Percentiles rank a stretch among this genome's conserved stretches.
Conservation (phyloP, 2,888 invertebrate genomes). For the Drosophila algonquin region DNA sequence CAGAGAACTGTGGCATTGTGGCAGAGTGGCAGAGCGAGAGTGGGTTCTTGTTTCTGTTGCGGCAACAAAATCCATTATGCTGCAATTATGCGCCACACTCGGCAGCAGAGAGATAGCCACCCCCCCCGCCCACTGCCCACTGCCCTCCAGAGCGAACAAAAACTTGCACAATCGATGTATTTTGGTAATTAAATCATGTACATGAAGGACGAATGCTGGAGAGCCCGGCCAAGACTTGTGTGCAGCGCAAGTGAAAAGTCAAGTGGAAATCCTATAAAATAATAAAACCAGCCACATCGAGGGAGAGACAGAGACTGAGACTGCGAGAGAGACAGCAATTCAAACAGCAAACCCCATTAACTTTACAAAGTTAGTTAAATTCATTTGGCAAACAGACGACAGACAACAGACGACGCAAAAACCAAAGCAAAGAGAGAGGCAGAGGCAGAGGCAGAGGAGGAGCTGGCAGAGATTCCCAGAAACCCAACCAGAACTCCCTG, state of each 20-base stretch:
- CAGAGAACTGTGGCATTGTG: slow-evolving; percentile 3
- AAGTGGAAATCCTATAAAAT: slow-evolving; percentile 67
- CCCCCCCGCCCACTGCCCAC: not conserved
- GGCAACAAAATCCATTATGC: slow-evolving; percentile 78
- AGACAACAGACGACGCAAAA: slow-evolving; percentile 44
- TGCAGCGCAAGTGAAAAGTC: slow-evolving; percentile 72
- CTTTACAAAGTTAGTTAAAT: slow-evolving; percentile 80
- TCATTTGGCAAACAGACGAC: slow-evolving; percentile 76
- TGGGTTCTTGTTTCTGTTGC: slow-evolving; percentile 33
- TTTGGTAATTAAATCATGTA: slow-evolving; percentile 76
- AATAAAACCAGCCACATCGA: slow-evolving; percentile 41
- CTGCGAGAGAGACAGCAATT: slow-evolving; percentile 51
- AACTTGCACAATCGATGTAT: slow-evolving; percentile 67
- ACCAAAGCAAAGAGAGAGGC: slow-evolving; percentile 48
- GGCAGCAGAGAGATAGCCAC: slow-evolving; percentile 22
- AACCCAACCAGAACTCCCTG: slow-evolving; percentile 19
- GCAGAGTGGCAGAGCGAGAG: too few relatives aligned
- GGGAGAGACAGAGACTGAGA: slow-evolving; percentile 7
- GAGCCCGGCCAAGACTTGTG: not conserved
- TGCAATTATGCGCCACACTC: slow-evolving; percentile 76
- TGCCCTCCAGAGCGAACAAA: slow-evolving; percentile 5
- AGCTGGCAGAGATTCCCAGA: not conserved
- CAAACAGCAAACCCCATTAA: slow-evolving; percentile 79
- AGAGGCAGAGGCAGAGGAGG: not conserved
- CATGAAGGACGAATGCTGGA: slow-evolving; percentile 45